Percentiles rank a stretch among this genome's conserved stretches.
Conservation (phyloP, 2,797 vertebrate species). For the Chrysolophus pictus region DNA sequence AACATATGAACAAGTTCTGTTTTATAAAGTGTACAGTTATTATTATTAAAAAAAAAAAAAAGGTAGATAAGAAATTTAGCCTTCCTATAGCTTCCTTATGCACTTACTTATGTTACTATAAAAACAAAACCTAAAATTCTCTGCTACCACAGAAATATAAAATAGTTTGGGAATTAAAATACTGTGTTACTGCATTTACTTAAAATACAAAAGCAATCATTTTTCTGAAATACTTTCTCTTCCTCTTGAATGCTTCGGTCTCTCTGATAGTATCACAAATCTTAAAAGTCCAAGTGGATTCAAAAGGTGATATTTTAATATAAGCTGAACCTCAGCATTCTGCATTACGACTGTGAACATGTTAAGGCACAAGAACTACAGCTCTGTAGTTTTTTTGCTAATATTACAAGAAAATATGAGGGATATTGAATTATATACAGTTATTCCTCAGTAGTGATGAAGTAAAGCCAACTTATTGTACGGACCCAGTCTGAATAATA, state of each 20-base stretch:
- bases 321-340: neutral
- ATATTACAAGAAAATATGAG: neutral
- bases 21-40: neutral
- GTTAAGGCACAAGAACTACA: neutral
- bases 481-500: neutral
- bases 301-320: neutral
- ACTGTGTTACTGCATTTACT: neutral
- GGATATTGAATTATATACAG: neutral
- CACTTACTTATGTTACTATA: neutral
- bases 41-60: neutral
- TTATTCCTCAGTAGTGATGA: neutral
- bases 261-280: neutral
- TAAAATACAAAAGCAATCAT: neutral
- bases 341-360: neutral
- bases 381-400: neutral
- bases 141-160: neutral
- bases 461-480: neutral
- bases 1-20: neutral
- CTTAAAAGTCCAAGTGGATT: neutral
- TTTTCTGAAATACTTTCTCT: neutral
- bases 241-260: neutral
- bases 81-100: neutral
- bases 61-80: neutral
- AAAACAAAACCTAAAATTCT: neutral
- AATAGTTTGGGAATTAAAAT: neutral